phyloP scores from a whole-genome alignment of 2,113 vertebrate genomes.

The Pseudopipra pipra region DNA sequence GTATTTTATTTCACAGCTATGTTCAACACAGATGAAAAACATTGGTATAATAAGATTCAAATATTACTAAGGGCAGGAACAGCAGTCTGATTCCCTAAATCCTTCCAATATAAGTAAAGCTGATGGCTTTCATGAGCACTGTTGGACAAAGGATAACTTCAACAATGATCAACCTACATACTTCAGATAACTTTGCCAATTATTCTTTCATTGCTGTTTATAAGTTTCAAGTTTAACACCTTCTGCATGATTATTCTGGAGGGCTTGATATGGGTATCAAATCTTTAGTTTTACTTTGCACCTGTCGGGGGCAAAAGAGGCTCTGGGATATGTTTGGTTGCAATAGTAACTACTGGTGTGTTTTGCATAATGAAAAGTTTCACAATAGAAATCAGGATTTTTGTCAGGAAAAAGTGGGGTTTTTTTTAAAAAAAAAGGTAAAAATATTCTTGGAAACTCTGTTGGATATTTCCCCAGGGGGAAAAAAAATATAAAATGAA shows the following conservation, averaged over 20 bases:
- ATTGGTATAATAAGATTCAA: neutral
- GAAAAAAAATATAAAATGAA: fast-evolving
- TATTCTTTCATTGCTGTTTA: neutral
- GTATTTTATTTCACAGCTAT: neutral
- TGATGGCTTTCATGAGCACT: neutral
- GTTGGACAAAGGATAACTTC: neutral
- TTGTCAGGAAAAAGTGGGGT: neutral
- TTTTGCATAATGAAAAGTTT: neutral
- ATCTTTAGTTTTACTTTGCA: neutral
- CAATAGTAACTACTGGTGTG: neutral
- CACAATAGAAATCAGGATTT: neutral
- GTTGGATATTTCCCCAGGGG: neutral
- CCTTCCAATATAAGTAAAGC: neutral
- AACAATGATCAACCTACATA: neutral
- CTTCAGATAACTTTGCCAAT: neutral
- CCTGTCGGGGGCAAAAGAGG: neutral
- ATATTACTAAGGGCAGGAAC: neutral
- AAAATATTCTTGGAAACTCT: neutral
- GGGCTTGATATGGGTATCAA: neutral
- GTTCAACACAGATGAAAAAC: neutral
- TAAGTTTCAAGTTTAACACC: neutral
- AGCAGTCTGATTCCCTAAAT: neutral
- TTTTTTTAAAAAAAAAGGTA: neutral
- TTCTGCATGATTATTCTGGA: neutral
- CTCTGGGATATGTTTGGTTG: neutral